Percentiles rank a stretch among this genome's conserved stretches.
These are phyloP conservation scores for Stichopus chloronotus DNA, from an alignment of 35 echinoderm and acorn worm species.

Conservation along the genomic window DNA sequence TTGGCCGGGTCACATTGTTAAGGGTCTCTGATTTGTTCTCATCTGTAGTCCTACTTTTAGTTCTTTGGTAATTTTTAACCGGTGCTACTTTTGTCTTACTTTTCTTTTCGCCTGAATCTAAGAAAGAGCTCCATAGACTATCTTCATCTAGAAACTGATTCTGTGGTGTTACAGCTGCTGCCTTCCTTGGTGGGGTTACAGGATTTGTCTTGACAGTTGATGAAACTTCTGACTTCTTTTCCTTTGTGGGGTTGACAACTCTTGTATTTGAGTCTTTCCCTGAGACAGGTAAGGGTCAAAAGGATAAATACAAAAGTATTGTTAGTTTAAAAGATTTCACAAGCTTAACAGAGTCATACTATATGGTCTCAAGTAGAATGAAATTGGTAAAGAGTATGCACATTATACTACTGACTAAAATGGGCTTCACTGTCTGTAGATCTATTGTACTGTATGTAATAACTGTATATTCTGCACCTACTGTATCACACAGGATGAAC, in stretches of 20 bases:
- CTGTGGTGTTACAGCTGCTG: neutral
- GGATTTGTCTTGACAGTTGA: neutral
- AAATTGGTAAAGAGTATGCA: too few species aligned
- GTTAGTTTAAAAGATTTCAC: too few species aligned
- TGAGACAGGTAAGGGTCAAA: neutral
- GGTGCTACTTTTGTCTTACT: slow-evolving; percentile 52
- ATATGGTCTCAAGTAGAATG: too few species aligned
- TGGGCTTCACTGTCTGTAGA: too few species aligned
- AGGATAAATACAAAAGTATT: too few species aligned
- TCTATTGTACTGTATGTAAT: too few species aligned
- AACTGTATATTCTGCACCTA: too few species aligned
- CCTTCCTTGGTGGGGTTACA: slow-evolving; percentile 27
- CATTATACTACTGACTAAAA: too few species aligned
- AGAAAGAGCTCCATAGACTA: slow-evolving; percentile 81
- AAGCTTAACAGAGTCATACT: too few species aligned
- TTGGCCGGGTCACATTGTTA: neutral
- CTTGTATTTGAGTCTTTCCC: neutral
- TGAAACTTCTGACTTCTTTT: neutral
- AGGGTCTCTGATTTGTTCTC: slow-evolving; percentile 14
- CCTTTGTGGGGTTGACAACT: neutral
- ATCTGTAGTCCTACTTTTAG: neutral
- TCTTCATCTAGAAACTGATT: slow-evolving; percentile 68
- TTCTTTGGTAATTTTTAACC: slow-evolving; percentile 27
- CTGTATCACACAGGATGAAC: too few species aligned
- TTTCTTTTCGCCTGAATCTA: slow-evolving; percentile 53